A percentile compares a stretch with the other conserved stretches of the same genome.
These are phyloP conservation scores for Harpagus bidentatus DNA, from an alignment of 2,113 vertebrate species.

Conservation along the genomic window DNA sequence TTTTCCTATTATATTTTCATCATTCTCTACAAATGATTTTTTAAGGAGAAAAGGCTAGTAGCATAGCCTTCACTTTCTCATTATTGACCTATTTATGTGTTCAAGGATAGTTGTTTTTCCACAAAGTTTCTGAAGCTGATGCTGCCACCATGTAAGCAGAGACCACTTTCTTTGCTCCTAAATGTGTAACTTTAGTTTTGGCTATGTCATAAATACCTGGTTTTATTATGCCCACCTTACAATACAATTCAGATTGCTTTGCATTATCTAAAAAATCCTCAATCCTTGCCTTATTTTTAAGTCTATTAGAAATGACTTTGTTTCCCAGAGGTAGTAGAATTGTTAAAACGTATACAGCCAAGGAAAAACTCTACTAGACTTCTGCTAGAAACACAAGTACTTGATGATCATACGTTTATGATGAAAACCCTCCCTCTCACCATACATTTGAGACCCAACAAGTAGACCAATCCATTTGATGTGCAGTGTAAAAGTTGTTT, in stretches of 20 bases:
- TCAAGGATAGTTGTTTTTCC: not conserved
- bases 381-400: not conserved
- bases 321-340: not conserved
- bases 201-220: not conserved
- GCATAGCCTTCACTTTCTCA: not conserved
- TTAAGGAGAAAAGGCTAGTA: not conserved
- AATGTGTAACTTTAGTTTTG: not conserved
- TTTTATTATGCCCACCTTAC: not conserved
- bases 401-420: not conserved
- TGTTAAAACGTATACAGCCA: not conserved
- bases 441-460: not conserved
- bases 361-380: not conserved
- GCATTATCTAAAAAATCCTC: not conserved
- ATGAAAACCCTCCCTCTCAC: not conserved
- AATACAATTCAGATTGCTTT: not conserved
- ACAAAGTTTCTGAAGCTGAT: not conserved
- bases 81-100: not conserved
- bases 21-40: not conserved
- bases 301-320: not conserved
- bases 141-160: not conserved
- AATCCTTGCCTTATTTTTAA: not conserved
- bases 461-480: not conserved
- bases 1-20: not conserved
- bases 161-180: not conserved
- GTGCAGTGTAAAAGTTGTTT: not conserved